Base-by-base conservation (phyloP, 2,888 invertebrate species). In the Nomada ferruginata region DNA sequence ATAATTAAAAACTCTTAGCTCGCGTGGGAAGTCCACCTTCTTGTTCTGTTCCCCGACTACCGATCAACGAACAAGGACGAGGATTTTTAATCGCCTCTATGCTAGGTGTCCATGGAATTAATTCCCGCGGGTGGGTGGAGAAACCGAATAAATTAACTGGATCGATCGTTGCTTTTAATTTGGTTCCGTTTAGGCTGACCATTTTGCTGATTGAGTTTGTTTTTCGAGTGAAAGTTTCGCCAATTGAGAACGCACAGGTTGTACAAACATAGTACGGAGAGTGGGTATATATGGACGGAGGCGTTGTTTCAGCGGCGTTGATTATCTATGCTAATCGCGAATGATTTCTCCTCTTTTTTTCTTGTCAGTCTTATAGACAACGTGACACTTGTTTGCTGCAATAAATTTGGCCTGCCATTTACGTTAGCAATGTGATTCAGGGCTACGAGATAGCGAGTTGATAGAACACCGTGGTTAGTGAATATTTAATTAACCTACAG, bases 1-100 rank as follows among this genome's bases (percentile, higher is more conserved):
- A 92, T 92, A 93, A 92, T 92, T 92, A 92, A 92, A 91, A 92
- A 91, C 87, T 87, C 85, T 85, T 88, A 87, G 86, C 69, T 69
- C 82, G 89, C 85, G 88, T 88, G 89, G 89, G 89, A 88, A 87
- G 88, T 63, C 60, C 52, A 44, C 47, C 44, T 55, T 18, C 50
- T 36, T 55, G 36, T 9, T n/a, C 63, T 13, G n/a, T 53, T 66
- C 29, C 29, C 18, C 57, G 71, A 69, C 72, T 69, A 61, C 74
- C 69, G 77, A 57, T 53, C 73, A 20, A 59, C 55, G 20, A 60
- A 52, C 53, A 50, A 65, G 36, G 69, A 78, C 23, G n/a, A 2
- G n/a, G 29, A 15, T 3, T 70, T 63, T 68, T 60, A 44, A 66
- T 79, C 70, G 47, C 4, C 4, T 5, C 15, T 13, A 23, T 47